Base-by-base conservation (phyloP, 1,140 invertebrate species). In the Hesperophylax magnus region DNA sequence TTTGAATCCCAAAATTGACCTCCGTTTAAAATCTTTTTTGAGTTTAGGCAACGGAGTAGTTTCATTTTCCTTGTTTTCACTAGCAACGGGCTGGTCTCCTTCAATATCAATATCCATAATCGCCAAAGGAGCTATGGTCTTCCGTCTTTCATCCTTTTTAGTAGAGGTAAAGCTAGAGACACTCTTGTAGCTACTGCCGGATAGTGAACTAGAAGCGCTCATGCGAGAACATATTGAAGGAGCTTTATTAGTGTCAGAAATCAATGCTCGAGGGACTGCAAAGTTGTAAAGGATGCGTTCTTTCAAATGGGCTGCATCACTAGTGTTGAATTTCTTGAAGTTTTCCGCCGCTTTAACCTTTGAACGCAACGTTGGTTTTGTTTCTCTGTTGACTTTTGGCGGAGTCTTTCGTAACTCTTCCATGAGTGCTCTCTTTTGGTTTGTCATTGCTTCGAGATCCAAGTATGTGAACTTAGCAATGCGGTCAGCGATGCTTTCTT, bases 391-490 rank as follows among this genome's bases (percentile, higher is more conserved):
- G 6, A 81, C 53, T 61, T 77, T 77, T 20, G 89, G 89, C 7
- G 88, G 89, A 2, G 88, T 88, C 20, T 88, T 87, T 31, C 56
- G 84, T 86, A 87, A 88, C 27, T 87, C 84, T 69, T 82, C 78
- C 82, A 86, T 86, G 8, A 85, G 85, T 39, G 85, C 75, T 80
- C 87, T 86, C 76, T 89, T 89, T 76, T 89, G 86, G 53, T 86
- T 83, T 17, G 85, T 82, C 17, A 87, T 76, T 75, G 87, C 88
- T 54, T 88, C 87, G 15, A 86, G 77, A 85, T 90, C 87, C n/a
- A 90, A 85, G 81, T 90, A 90, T 65, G 89, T 90, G 74, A 90
- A 90, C 84, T 90, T 88, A 54, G 84, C 84, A 14, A 90, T 88
- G 60, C 76, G 58, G 56, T 83, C 82, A 1, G 76, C 78, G 18